These are phyloP conservation scores for Aplidium turbinatum DNA, from an alignment of 23 tunicate species.

Conservation along the genomic window DNA sequence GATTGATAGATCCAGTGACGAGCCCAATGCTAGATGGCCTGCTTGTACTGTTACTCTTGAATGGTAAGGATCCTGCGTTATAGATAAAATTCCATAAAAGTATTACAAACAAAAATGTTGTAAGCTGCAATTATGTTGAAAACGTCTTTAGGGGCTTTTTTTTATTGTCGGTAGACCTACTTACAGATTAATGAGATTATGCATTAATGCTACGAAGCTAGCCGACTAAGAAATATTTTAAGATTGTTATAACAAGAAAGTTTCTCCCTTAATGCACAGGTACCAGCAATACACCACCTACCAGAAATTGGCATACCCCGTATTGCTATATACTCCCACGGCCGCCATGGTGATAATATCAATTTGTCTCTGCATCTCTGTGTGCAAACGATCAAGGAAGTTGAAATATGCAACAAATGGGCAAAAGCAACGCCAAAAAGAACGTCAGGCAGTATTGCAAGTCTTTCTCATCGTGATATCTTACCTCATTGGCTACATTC, in stretches of 20 bases:
- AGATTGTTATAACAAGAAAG: neutral
- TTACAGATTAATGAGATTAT: neutral
- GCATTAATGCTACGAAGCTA: neutral
- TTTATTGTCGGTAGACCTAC: neutral
- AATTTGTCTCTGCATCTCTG: slow-evolving; percentile 38
- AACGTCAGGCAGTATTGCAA: too few relatives aligned
- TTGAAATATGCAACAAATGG: too few relatives aligned
- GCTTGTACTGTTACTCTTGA: slow-evolving; percentile 58
- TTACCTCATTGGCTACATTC: too few relatives aligned
- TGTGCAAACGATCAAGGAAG: slow-evolving; percentile 33
- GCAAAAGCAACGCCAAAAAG: too few relatives aligned
- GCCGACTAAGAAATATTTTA: neutral
- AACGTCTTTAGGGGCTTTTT: neutral
- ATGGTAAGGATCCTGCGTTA: slow-evolving; percentile 17
- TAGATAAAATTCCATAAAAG: neutral
- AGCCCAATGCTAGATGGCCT: slow-evolving; percentile 75
- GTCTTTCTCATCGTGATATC: too few relatives aligned
- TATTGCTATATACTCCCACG: slow-evolving; percentile 60
- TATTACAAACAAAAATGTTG: too few relatives aligned
- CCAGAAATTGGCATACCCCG: slow-evolving; percentile 31
- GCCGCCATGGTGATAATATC: slow-evolving; percentile 47
- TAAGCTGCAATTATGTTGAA: too few relatives aligned
- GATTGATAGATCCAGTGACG: slow-evolving; percentile 40
- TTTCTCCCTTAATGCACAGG: slow-evolving; percentile 21
- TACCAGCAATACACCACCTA: slow-evolving; percentile 34